Evolutionary conservation across 2,113 vertebrate genomes (phyloP).

Genomic region (Lophochroa leadbeateri): DNA sequence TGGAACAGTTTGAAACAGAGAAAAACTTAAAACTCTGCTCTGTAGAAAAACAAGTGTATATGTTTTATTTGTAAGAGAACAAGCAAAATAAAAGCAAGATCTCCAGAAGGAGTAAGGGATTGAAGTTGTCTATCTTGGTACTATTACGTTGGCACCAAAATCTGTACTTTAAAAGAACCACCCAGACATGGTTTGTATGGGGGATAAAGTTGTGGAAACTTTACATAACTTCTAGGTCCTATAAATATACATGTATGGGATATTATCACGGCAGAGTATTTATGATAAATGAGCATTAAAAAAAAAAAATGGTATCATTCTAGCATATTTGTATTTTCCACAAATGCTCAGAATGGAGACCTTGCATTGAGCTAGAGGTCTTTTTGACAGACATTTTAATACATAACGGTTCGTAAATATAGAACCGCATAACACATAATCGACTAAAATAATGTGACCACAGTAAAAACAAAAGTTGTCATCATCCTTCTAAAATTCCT

Average conservation of each 20-base stretch:
- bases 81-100: neutral
- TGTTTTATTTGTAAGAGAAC: neutral
- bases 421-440: neutral
- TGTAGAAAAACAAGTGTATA: neutral
- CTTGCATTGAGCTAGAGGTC: neutral
- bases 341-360: neutral
- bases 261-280: neutral
- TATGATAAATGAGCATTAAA: neutral
- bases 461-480: neutral
- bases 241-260: neutral
- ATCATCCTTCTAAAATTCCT: neutral
- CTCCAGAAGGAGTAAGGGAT: neutral
- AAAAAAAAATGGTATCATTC: neutral
- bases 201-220: neutral
- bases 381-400: neutral
- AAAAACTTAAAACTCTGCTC: neutral
- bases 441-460: fast-evolving
- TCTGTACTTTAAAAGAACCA: neutral
- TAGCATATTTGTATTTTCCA: neutral
- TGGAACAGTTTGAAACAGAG: neutral
- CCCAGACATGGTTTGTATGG: neutral
- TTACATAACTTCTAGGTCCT: neutral
- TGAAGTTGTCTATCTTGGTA: neutral
- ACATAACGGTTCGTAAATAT: neutral
- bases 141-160: neutral